These are phyloP conservation scores for Drosophila formosana DNA, from an alignment of 2,888 invertebrate genomes.

Conservation along the genomic window DNA sequence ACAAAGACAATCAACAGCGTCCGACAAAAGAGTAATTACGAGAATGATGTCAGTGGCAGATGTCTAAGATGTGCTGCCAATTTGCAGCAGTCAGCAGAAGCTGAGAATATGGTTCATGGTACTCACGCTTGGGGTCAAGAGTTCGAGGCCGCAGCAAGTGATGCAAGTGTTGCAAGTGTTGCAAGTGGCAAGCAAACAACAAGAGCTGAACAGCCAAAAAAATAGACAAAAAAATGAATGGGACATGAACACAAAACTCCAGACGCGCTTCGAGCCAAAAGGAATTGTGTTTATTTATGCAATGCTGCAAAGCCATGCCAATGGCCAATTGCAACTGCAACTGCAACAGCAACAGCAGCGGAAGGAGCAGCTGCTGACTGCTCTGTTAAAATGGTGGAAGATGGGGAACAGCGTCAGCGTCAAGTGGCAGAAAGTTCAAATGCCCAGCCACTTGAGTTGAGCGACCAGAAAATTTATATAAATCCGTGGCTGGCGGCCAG, in stretches of 20 bases:
- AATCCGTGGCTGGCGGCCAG: slow-evolving; percentile 66
- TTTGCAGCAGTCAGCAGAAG: not conserved
- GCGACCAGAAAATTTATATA: slow-evolving; percentile 61
- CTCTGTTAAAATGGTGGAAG: no score
- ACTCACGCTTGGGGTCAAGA: slow-evolving; percentile 16
- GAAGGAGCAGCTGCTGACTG: no score
- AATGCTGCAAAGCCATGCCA: slow-evolving; percentile 38
- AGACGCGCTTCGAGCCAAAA: not conserved
- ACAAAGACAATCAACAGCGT: not conserved
- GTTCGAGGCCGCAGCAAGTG: slow-evolving; percentile 13
- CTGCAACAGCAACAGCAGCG: not conserved
- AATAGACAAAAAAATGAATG: not conserved
- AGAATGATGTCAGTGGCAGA: not conserved
- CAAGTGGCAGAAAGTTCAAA: slow-evolving; percentile 41
- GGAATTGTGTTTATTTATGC: slow-evolving; percentile 41
- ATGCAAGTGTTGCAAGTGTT: slow-evolving; percentile 9
- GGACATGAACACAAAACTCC: slow-evolving; percentile 3
- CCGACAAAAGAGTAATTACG: not conserved
- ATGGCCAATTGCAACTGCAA: slow-evolving; percentile 18
- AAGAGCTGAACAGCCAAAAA: slow-evolving; percentile 5
- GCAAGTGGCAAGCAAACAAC: slow-evolving; percentile 44
- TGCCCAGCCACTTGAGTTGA: slow-evolving; percentile 58
- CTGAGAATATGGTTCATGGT: not conserved
- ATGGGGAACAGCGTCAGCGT: not conserved
- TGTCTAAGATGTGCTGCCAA: not conserved